Evolutionary conservation across 2,797 vertebrate species (phyloP).

Genomic region (Lindbergichthys nudifrons): DNA sequence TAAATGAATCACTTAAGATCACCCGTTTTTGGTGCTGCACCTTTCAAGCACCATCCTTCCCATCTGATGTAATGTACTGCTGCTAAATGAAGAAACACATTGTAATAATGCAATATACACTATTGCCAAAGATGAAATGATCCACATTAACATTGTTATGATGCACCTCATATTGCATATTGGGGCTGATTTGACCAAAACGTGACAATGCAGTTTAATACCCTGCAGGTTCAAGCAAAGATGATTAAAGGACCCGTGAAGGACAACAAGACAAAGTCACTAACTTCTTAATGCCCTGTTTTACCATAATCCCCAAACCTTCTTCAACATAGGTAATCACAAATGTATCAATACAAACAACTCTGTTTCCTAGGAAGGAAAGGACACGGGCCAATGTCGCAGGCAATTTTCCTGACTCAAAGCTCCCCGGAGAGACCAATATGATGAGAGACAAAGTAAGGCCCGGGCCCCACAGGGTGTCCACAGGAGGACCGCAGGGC

Average conservation of each 20-base stretch:
- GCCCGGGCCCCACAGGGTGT: constrained; percentile 31
- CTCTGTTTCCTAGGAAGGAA: constrained; percentile 17
- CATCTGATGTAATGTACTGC: constrained; percentile 25
- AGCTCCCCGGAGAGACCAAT: constrained; percentile 29
- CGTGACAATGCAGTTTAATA: constrained; percentile 5
- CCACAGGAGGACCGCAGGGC: constrained; percentile 28
- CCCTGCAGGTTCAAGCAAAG: background rate
- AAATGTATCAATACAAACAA: constrained; percentile 35
- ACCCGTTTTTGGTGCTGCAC: background rate
- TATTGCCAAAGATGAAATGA: constrained; percentile 24
- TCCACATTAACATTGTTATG: constrained; percentile 15
- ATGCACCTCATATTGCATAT: constrained; percentile 12
- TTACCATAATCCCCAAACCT: constrained; percentile 28
- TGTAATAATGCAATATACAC: constrained; percentile 18
- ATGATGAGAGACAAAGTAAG: constrained; percentile 19
- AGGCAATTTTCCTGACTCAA: constrained; percentile 27
- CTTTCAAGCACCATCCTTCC: background rate
- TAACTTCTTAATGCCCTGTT: constrained; percentile 12
- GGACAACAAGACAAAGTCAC: constrained; percentile 39
- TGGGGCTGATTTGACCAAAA: constrained; percentile 8
- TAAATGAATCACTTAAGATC: constrained; percentile 10
- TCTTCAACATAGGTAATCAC: constrained; percentile 16
- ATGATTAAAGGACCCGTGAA: background rate
- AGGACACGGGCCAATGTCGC: constrained; percentile 49
- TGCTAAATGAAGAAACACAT: constrained; percentile 21